Percentiles rank a stretch among this genome's conserved stretches.
phyloP scores from a whole-genome alignment of 2,797 vertebrate genomes.

The Neostethus bicornis region DNA sequence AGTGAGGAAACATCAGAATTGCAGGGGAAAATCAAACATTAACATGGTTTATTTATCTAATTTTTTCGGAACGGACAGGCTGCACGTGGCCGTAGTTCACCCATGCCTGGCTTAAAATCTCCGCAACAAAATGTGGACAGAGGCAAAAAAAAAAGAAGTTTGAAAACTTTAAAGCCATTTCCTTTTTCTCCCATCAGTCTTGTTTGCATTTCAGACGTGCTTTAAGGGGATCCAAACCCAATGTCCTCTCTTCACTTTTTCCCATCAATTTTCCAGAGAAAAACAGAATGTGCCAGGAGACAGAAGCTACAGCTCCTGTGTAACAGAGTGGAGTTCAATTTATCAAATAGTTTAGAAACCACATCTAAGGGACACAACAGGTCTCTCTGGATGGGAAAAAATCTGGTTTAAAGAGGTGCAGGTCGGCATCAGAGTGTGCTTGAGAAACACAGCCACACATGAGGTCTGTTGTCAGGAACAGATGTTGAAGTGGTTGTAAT shows the following conservation, averaged over 20 bases:
- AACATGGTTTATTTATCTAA: too few species aligned
- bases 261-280: background rate
- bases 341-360: constrained; percentile 38
- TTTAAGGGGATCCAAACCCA: constrained; percentile 39
- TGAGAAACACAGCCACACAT: constrained; percentile 12
- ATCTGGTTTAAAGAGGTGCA: constrained; percentile 18
- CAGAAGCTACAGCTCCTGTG: constrained; percentile 30
- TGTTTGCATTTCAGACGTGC: constrained; percentile 22
- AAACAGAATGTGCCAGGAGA: constrained; percentile 33
- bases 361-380: constrained; percentile 16
- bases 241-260: constrained; percentile 23
- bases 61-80: too few species aligned
- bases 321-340: constrained; percentile 32
- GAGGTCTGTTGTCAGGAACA: constrained; percentile 2
- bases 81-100: too few species aligned
- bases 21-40: too few species aligned
- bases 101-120: constrained; percentile 2
- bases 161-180: constrained; percentile 9
- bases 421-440: constrained; percentile 32
- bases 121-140: constrained; percentile 12
- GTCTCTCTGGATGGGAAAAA: constrained; percentile 30
- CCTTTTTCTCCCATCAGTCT: constrained; percentile 8
- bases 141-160: background rate
- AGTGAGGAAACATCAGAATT: too few species aligned
- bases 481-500: constrained; percentile 33